A percentile compares a stretch with the other conserved stretches of the same genome.
These are phyloP conservation scores for Acrocera orbiculus DNA, from an alignment of 2,888 invertebrate genomes.

Conservation along the genomic window DNA sequence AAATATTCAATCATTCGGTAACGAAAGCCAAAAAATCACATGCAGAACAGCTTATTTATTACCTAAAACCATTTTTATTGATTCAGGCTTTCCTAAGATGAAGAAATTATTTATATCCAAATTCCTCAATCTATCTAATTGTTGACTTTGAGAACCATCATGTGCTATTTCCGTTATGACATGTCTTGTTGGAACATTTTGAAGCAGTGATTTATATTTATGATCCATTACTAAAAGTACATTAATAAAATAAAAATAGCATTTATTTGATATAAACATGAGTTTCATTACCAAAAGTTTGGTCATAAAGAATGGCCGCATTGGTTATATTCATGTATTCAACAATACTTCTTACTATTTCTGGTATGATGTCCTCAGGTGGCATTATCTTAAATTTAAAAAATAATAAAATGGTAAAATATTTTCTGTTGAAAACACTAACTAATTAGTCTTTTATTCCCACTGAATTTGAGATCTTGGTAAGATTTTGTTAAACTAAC, in stretches of 20 bases:
- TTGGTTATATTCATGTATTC: constrained; percentile 72
- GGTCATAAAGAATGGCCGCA: constrained; percentile 81
- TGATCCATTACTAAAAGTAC: constrained; percentile 65
- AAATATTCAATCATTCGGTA: too few species aligned
- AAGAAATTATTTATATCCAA: constrained; percentile 83
- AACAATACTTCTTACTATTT: constrained; percentile 65
- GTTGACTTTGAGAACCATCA: constrained; percentile 37
- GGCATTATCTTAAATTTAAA: constrained; percentile 33
- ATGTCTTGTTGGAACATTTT: constrained; percentile 80
- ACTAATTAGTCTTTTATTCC: too few species aligned
- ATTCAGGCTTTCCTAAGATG: constrained; percentile 54
- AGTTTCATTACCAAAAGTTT: constrained; percentile 48
- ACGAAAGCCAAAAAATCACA: too few species aligned
- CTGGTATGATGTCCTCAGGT: constrained; percentile 69
- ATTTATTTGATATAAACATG: background rate
- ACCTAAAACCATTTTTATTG: constrained; percentile 50
- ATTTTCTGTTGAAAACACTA: too few species aligned
- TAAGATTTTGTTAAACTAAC: too few species aligned
- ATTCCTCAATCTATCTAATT: constrained; percentile 54
- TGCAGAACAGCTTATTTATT: constrained; percentile 21
- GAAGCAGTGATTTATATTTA: constrained; percentile 76
- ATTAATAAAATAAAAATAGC: background rate
- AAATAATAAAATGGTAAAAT: background rate
- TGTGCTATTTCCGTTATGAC: constrained; percentile 55
- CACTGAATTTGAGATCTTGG: too few species aligned